Percentiles rank a stretch among this genome's conserved stretches.
Conservation (phyloP, 1,140 invertebrate genomes). For the Trichoplusia ni region DNA sequence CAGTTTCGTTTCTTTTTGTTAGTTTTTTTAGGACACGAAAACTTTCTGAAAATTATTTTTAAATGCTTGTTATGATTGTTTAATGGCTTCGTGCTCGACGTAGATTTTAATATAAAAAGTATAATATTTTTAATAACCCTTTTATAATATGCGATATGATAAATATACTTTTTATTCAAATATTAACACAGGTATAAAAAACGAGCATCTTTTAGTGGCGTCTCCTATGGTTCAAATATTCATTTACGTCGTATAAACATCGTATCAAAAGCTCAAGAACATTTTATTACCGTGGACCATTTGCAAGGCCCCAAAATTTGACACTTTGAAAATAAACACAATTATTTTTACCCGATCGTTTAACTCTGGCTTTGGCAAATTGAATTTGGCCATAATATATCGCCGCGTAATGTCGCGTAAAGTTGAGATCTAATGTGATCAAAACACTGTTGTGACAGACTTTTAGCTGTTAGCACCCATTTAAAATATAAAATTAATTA, state of each 20-base stretch:
- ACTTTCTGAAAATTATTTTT: no score
- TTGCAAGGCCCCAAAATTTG: neutral
- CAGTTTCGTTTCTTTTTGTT: neutral
- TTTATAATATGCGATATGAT: no score
- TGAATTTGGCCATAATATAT: conserved; percentile 51
- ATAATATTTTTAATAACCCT: no score
- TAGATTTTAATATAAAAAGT: neutral
- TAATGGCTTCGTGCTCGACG: no score
- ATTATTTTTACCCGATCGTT: conserved; percentile 42
- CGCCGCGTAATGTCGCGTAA: conserved; percentile 52
- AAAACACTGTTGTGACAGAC: conserved; percentile 51
- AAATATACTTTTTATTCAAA: no score
- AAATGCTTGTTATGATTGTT: no score
- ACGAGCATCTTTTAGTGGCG: neutral
- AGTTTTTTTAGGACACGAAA: no score
- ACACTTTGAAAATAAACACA: conserved; percentile 5
- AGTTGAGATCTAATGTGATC: conserved; percentile 57
- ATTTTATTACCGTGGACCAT: neutral
- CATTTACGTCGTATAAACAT: neutral
- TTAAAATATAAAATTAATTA: conserved; percentile 26
- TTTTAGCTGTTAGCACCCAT: conserved; percentile 35
- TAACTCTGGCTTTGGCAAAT: conserved; percentile 47
- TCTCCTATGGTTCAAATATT: neutral
- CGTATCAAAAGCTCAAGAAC: neutral
- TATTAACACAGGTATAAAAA: no score